Evolutionary conservation across 2,888 invertebrate species (phyloP), one percentile per base, ranked within the genome.

Genomic region (Nudaria mundana): DNA sequence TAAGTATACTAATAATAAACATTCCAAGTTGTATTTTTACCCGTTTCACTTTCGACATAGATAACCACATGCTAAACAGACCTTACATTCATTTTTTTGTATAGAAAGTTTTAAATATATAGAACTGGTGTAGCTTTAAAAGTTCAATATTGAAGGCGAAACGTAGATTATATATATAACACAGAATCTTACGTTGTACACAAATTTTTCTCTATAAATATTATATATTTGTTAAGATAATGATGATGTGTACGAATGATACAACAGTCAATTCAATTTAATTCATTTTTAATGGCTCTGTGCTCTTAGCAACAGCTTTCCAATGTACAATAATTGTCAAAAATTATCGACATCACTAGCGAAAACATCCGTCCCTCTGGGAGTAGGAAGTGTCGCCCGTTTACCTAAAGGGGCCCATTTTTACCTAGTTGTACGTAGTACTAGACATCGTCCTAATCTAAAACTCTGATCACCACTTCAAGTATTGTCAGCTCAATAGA

Each of bases 241-340:
- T 71, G 63, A 77, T 82, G 84, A 85, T 83, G 83, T 84, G 83
- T 84, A 77, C 66, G 71, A 69, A 76, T 83, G 82, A 82, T 84
- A 82, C 83, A 56, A 67, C n/a, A n/a, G n/a, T n/a, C n/a, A n/a
- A n/a, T n/a, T n/a, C n/a, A n/a, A n/a, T n/a, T n/a, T n/a, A n/a
- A n/a, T n/a, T n/a, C n/a, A n/a, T n/a, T n/a, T n/a, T n/a, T n/a
- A n/a, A n/a, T n/a, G n/a, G n/a, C n/a, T n/a, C n/a, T n/a, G n/a
- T n/a, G n/a, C n/a, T n/a, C n/a, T n/a, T n/a, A n/a, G n/a, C n/a
- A n/a, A n/a, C n/a, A n/a, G n/a, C n/a, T n/a, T n/a, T n/a, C n/a
- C n/a, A n/a, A n/a, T n/a, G n/a, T n/a, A n/a, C n/a, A n/a, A n/a
- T n/a, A n/a, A n/a, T n/a, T n/a, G n/a, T n/a, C n/a, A n/a, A n/a